phyloP scores from a whole-genome alignment of 2,888 invertebrate genomes.

The Phasia obesa region DNA sequence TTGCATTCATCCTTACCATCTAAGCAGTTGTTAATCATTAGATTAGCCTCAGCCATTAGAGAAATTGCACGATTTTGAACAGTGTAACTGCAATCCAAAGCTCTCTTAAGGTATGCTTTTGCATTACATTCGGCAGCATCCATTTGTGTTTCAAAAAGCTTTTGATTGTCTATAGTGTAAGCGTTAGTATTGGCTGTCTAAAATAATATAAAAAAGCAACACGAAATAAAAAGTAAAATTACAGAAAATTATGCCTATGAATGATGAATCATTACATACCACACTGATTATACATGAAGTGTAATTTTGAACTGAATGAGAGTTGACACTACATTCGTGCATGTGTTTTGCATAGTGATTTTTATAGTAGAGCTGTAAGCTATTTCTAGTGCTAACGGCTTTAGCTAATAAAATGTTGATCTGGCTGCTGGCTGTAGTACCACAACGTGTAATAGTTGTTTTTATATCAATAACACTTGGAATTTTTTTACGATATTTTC shows the following conservation, averaged over 20 bases:
- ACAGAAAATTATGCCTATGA: too few species aligned
- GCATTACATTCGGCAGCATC: conserved; percentile 40
- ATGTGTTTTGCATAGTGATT: conserved; percentile 10
- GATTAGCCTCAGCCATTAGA: background rate
- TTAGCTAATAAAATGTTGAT: conserved; percentile 1
- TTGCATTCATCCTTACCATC: conserved; percentile 6
- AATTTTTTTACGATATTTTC: conserved; percentile 63
- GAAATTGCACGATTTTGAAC: conserved; percentile 15
- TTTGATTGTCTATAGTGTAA: conserved; percentile 21
- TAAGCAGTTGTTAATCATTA: conserved; percentile 44
- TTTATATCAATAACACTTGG: conserved; percentile 44
- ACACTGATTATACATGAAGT: background rate
- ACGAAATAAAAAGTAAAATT: background rate
- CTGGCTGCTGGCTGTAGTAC: conserved; percentile 36
- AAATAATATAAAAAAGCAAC: background rate
- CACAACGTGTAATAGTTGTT: conserved; percentile 47
- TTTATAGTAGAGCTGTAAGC: conserved; percentile 17
- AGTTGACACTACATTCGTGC: background rate
- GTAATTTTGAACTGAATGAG: conserved; percentile 3
- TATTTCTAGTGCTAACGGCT: conserved; percentile 1
- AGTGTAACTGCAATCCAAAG: conserved; percentile 56
- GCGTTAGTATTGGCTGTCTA: conserved; percentile 33
- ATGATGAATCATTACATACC: background rate
- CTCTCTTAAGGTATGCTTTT: conserved; percentile 31
- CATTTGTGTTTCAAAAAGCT: conserved; percentile 44